Evolutionary conservation across 2,888 invertebrate genomes (phyloP).

Genomic region (Metellina segmentata): DNA sequence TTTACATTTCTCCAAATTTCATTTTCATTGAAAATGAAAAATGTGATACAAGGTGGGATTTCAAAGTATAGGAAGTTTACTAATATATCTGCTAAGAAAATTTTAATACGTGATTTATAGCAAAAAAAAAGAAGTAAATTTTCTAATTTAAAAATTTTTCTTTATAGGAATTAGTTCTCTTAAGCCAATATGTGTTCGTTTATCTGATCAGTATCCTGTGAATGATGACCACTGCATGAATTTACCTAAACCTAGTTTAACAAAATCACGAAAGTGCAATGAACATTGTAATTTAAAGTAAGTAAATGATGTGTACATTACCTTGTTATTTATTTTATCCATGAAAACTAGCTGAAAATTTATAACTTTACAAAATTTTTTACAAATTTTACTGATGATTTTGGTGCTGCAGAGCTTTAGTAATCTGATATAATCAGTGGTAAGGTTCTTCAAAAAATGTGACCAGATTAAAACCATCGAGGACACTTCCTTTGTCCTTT

Average conservation of each 20-base stretch:
- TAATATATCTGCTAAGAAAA: not conserved
- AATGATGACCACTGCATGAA: constrained; percentile 83
- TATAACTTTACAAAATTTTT: too few species aligned
- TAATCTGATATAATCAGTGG: too few species aligned
- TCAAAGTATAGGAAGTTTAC: too few species aligned
- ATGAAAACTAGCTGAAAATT: too few species aligned
- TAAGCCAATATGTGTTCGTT: constrained; percentile 83
- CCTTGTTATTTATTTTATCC: too few species aligned
- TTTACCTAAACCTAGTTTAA: constrained; percentile 82
- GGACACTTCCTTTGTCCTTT: too few species aligned
- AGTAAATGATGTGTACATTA: constrained; percentile 66
- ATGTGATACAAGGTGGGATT: not conserved
- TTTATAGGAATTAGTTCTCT: constrained; percentile 81
- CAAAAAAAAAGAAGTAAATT: not conserved
- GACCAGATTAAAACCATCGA: too few species aligned
- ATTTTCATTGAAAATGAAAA: not conserved
- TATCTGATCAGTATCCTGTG: constrained; percentile 82
- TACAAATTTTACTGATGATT: too few species aligned
- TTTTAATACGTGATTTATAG: not conserved
- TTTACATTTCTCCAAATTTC: not conserved
- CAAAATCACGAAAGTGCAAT: constrained; percentile 84
- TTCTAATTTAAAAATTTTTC: not conserved
- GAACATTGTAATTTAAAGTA: constrained; percentile 85
- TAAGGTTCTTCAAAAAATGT: too few species aligned
- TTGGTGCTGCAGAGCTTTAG: too few species aligned